A percentile compares a stretch with the other conserved stretches of the same genome.
Conservation (phyloP, 2,888 invertebrate species). For the Cyclophora albipunctata region DNA sequence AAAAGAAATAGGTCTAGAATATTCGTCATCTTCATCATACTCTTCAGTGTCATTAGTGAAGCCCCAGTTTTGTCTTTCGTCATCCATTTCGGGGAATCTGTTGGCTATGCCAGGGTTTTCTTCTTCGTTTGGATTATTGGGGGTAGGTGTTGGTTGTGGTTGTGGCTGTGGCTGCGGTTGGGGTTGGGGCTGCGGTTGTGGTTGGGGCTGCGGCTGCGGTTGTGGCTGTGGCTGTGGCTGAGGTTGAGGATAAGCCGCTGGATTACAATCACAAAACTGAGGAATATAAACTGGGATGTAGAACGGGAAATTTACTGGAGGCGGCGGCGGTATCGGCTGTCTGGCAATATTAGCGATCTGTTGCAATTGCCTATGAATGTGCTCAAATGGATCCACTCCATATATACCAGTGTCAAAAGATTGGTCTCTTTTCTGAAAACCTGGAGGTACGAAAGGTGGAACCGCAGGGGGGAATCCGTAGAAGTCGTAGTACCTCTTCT, state of each 20-base stretch:
- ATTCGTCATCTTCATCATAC: constrained; percentile 29
- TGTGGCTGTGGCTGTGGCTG: constrained; percentile 1
- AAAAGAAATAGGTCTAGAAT: constrained; percentile 45
- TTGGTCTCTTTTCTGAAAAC: constrained; percentile 29
- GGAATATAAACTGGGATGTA: constrained; percentile 45
- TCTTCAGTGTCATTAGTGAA: constrained; percentile 32
- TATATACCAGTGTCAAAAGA: constrained; percentile 23
- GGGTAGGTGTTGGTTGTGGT: constrained; percentile 10
- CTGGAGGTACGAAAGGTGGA: constrained; percentile 4
- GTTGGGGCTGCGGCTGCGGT: constrained; percentile 2
- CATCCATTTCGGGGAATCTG: constrained; percentile 44
- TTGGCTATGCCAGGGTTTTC: constrained; percentile 26
- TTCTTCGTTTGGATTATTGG: constrained; percentile 10
- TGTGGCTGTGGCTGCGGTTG: constrained; percentile 5
- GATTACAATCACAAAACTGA: constrained; percentile 36
- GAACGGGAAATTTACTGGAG: constrained; percentile 31
- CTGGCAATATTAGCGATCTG: constrained; percentile 33
- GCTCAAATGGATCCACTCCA: constrained; percentile 32
- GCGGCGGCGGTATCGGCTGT: constrained; percentile 26
- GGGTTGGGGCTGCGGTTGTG: constrained; percentile 5
- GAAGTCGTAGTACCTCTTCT: constrained; percentile 31
- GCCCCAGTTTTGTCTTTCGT: constrained; percentile 55
- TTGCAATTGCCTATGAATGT: constrained; percentile 38
- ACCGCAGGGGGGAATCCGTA: too few species aligned
- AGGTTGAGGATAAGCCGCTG: constrained; percentile 10